Evolutionary conservation across 2,113 vertebrate genomes (phyloP).

Genomic region (Lepisosteus osseus): DNA sequence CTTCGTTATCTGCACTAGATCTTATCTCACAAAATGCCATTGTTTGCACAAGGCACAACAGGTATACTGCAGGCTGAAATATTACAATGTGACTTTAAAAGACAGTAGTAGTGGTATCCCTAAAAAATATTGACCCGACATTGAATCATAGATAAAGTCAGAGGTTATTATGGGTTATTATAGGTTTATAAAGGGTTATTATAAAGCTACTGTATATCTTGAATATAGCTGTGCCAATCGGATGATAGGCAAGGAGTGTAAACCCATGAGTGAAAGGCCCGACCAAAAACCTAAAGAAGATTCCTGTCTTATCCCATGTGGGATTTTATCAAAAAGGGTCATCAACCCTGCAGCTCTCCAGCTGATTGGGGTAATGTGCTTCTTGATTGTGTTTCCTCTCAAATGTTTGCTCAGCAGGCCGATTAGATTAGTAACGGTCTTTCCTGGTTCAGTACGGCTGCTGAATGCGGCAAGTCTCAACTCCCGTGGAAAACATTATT

Average conservation of each 20-base stretch:
- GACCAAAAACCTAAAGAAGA: not conserved
- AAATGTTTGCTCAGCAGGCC: slow-evolving; percentile 16
- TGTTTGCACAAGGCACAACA: too few species aligned
- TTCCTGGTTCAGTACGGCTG: slow-evolving; percentile 18
- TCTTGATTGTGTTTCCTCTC: slow-evolving; percentile 13
- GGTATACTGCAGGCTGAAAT: slow-evolving; percentile 9
- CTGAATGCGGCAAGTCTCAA: slow-evolving; percentile 38
- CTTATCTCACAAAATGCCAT: too few species aligned
- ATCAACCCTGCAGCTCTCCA: slow-evolving; percentile 2
- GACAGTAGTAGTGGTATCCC: slow-evolving; percentile 8
- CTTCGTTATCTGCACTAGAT: too few species aligned
- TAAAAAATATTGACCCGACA: slow-evolving; percentile 22
- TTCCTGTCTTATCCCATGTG: not conserved
- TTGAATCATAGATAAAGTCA: slow-evolving; percentile 36
- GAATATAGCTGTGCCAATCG: slow-evolving; percentile 18
- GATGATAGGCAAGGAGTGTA: not conserved
- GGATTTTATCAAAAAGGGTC: slow-evolving; percentile 1
- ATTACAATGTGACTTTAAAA: slow-evolving; percentile 18
- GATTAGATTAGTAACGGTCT: slow-evolving; percentile 7
- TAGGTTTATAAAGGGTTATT: slow-evolving; percentile 11
- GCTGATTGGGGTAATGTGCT: slow-evolving; percentile 15
- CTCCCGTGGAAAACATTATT: slow-evolving; percentile 53
- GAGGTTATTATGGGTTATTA: slow-evolving; percentile 29
- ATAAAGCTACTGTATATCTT: not conserved
- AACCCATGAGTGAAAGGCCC: too few species aligned